Conservation (phyloP, 1,140 invertebrate species). For the Drosophila bocki region DNA sequence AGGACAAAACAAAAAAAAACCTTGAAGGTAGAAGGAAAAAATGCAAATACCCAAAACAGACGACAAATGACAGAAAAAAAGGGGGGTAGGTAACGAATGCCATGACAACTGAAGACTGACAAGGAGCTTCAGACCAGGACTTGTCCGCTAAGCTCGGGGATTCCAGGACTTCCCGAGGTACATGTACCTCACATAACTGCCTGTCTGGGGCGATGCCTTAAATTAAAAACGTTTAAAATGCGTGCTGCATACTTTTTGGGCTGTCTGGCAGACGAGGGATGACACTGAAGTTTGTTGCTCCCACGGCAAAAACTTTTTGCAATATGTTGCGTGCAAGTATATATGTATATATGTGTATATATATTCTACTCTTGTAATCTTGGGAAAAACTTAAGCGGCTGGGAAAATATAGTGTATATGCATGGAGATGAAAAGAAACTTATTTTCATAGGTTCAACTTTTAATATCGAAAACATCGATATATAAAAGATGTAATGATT, state of each 20-base stretch:
- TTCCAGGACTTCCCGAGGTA: slow-evolving; percentile 31
- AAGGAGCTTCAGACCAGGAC: slow-evolving; percentile 38
- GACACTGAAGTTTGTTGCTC: slow-evolving; percentile 45
- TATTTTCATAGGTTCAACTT: not conserved
- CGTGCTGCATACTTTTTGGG: slow-evolving; percentile 67
- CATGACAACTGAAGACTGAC: slow-evolving; percentile 58
- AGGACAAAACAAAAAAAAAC: slow-evolving; percentile 11
- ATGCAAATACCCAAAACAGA: slow-evolving; percentile 50
- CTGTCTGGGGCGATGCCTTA: slow-evolving; percentile 43
- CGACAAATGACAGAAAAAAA: slow-evolving; percentile 28
- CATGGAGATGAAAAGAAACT: too few relatives aligned
- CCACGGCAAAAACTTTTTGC: slow-evolving; percentile 29
- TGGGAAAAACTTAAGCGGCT: slow-evolving; percentile 14
- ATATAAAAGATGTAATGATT: not conserved
- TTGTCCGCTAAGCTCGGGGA: slow-evolving; percentile 37
- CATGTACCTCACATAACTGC: slow-evolving; percentile 26
- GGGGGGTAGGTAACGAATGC: slow-evolving; percentile 27
- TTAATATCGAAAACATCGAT: not conserved
- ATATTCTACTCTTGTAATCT: slow-evolving; percentile 18
- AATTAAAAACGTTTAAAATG: slow-evolving; percentile 72
- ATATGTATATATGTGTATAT: not conserved
- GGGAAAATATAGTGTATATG: not conserved
- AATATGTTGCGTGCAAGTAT: slow-evolving; percentile 31
- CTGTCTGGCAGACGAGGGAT: slow-evolving; percentile 45
- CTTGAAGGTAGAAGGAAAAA: slow-evolving; percentile 31